A percentile compares a stretch with the other conserved stretches of the same genome.
Conservation (phyloP, 1,140 invertebrate species). For the Calosoma granatense region DNA sequence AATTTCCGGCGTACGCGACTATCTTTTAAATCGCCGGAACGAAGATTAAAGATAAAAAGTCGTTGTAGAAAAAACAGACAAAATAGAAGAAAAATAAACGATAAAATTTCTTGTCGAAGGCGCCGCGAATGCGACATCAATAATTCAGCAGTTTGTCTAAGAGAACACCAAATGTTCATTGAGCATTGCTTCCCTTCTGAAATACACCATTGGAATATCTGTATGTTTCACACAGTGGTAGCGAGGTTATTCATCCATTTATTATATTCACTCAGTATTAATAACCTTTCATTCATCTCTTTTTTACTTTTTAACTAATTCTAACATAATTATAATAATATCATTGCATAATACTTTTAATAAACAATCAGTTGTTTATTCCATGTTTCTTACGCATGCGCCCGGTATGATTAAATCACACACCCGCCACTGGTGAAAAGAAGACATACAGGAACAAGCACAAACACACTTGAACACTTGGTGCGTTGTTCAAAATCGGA, state of each 20-base stretch:
- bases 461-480: no score
- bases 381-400: no score
- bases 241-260: background rate
- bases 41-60: no score
- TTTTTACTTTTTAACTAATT: background rate
- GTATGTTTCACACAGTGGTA: background rate
- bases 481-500: no score
- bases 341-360: background rate
- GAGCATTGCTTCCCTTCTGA: background rate
- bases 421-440: no score
- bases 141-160: background rate
- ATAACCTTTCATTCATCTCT: background rate
- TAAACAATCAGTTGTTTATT: background rate
- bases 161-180: background rate
- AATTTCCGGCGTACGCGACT: no score
- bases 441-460: no score
- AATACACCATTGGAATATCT: background rate
- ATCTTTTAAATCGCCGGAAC: no score
- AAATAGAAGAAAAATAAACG: no score
- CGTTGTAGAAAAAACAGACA: no score
- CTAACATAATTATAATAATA: background rate
- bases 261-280: background rate
- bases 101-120: background rate
- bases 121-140: background rate
- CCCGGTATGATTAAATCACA: no score